These are phyloP conservation scores for Deilephila elpenor DNA, from an alignment of 2,888 invertebrate genomes.

Conservation along the genomic window DNA sequence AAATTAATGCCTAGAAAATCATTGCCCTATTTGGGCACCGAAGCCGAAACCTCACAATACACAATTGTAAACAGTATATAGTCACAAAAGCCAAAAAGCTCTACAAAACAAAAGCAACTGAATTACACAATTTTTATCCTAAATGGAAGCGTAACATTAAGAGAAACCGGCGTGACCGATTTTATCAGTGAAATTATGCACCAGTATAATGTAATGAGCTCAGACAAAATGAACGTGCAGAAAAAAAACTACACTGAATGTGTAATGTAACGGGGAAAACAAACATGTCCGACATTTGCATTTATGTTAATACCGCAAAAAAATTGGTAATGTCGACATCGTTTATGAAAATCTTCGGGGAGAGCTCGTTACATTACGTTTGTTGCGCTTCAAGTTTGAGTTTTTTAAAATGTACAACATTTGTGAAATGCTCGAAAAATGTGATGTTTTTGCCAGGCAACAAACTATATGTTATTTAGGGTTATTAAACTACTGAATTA, in stretches of 20 bases:
- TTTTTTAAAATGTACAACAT: conserved; percentile 17
- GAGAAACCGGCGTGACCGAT: conserved; percentile 4
- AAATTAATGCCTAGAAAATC: too few species aligned
- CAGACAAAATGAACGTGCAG: conserved; percentile 17
- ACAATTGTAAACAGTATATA: too few species aligned
- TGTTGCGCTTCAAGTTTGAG: conserved; percentile 29
- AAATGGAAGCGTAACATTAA: conserved; percentile 1
- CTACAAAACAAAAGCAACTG: neutral
- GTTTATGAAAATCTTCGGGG: conserved; percentile 29
- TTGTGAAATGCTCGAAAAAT: neutral
- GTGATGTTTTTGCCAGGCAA: neutral
- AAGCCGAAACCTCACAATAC: too few species aligned
- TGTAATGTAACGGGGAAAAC: conserved; percentile 54
- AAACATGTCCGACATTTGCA: conserved; percentile 60
- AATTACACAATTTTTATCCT: neutral
- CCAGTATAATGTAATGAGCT: conserved; percentile 18
- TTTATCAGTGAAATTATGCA: conserved; percentile 13
- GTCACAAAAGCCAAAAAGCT: too few species aligned
- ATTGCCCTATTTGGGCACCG: too few species aligned
- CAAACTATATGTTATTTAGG: neutral
- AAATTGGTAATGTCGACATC: conserved; percentile 50
- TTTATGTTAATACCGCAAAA: conserved; percentile 65
- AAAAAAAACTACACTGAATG: conserved; percentile 36
- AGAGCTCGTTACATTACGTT: conserved; percentile 29
- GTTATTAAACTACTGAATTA: neutral